Evolutionary conservation across 2,113 vertebrate genomes (phyloP).

Genomic region (Emydura subglobosa): DNA sequence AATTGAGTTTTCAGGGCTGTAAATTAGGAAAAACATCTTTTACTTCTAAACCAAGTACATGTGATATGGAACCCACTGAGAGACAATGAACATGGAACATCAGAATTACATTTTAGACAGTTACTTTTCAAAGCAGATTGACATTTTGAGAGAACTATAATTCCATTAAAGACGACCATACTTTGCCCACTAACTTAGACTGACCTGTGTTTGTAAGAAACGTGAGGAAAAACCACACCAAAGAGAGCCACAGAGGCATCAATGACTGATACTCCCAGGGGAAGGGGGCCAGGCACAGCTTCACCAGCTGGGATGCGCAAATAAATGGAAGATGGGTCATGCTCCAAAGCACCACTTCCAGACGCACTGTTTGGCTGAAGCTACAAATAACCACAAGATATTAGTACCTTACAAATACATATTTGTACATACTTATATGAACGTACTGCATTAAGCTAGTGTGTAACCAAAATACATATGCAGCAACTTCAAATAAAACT

Average conservation of each 20-base stretch:
- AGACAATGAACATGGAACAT: neutral
- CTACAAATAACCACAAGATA: conserved; percentile 74
- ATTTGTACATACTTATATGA: neutral
- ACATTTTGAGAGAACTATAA: neutral
- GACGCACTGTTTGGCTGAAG: conserved; percentile 98
- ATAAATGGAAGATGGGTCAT: conserved; percentile 98
- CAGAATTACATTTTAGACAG: neutral
- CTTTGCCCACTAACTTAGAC: conserved; percentile 48
- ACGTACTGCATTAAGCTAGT: neutral
- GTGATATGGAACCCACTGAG: neutral
- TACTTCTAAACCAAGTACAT: neutral
- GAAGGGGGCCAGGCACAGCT: conserved; percentile 95
- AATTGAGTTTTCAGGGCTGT: neutral
- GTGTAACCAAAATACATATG: neutral
- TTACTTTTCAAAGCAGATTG: neutral
- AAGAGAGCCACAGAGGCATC: conserved; percentile 98
- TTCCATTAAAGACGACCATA: neutral
- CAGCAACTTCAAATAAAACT: neutral
- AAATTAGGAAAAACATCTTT: neutral
- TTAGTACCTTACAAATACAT: neutral
- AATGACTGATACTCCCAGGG: conserved; percentile 96
- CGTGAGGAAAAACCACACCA: conserved; percentile 97
- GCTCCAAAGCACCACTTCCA: conserved; percentile 96
- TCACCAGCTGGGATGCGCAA: conserved; percentile 93
- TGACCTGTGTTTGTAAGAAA: conserved; percentile 97